phyloP scores from a whole-genome alignment of 2,888 invertebrate species.

The Rambutsinella grinnellia region DNA sequence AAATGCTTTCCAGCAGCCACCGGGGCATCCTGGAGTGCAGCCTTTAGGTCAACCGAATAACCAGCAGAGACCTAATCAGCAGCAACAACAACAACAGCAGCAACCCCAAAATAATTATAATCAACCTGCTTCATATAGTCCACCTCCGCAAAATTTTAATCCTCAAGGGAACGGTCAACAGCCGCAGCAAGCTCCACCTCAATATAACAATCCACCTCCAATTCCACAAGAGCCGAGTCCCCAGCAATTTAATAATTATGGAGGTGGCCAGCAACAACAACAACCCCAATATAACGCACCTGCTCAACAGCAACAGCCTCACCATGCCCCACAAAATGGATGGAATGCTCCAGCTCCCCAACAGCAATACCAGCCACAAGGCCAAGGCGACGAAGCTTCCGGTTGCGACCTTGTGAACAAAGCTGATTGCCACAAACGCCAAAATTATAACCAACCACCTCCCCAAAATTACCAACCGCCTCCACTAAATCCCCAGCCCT shows the following conservation, averaged over 20 bases:
- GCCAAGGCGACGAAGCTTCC: not conserved
- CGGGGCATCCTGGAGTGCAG: slow-evolving; percentile 64
- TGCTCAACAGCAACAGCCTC: not conserved
- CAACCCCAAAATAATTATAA: not conserved
- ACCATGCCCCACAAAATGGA: slow-evolving; percentile 1
- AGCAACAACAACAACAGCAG: slow-evolving; percentile 2
- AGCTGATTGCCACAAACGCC: slow-evolving; percentile 46
- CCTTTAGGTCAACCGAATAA: slow-evolving; percentile 23
- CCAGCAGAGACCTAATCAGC: not conserved
- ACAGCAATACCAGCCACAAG: slow-evolving; percentile 17
- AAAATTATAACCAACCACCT: not conserved
- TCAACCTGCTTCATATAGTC: not conserved
- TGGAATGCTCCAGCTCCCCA: slow-evolving; percentile 16
- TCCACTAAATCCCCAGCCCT: slow-evolving; percentile 4
- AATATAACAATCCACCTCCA: slow-evolving; percentile 10
- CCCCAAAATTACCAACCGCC: slow-evolving; percentile 27
- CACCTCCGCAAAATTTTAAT: slow-evolving; percentile 17
- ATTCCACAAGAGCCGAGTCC: not conserved
- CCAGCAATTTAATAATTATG: too few relatives aligned
- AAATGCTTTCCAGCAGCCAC: slow-evolving; percentile 63
- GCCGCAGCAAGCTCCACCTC: not conserved
- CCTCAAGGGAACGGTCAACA: not conserved
- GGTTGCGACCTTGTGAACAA: slow-evolving; percentile 52
- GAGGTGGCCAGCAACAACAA: not conserved
- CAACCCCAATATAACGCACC: not conserved